A percentile compares a stretch with the other conserved stretches of the same genome.
Evolutionary conservation across 2,797 vertebrate genomes (phyloP).

Genomic region (Scomberomorus guttatus): DNA sequence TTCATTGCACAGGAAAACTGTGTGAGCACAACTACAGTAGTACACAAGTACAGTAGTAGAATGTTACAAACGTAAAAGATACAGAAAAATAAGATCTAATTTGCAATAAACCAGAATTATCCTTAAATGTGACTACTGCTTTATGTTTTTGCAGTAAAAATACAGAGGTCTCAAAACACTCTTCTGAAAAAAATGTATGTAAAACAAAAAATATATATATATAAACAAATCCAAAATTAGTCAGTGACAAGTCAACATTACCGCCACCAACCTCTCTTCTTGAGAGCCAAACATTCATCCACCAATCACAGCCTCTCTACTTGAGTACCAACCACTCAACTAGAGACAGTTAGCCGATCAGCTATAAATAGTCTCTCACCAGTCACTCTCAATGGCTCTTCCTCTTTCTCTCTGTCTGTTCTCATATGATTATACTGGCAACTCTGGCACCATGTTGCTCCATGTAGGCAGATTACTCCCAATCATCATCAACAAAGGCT

Average conservation of each 20-base stretch:
- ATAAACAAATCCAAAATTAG: neutral
- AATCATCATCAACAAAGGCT: constrained; percentile 68
- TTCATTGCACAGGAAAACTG: too few species aligned
- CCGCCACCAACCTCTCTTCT: constrained; percentile 22
- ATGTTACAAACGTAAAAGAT: too few species aligned
- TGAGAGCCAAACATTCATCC: constrained; percentile 26
- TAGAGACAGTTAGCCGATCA: constrained; percentile 38
- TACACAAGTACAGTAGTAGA: too few species aligned
- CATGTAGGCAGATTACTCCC: constrained; percentile 63
- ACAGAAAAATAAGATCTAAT: too few species aligned
- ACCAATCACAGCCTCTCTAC: constrained; percentile 45
- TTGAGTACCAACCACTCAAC: constrained; percentile 39
- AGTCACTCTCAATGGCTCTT: constrained; percentile 21
- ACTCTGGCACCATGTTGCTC: constrained; percentile 49
- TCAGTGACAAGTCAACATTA: constrained; percentile 41
- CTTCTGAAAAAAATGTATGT: neutral
- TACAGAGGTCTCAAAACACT: neutral
- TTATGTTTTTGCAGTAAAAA: neutral
- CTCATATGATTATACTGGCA: constrained; percentile 58
- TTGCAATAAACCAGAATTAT: neutral
- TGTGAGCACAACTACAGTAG: too few species aligned
- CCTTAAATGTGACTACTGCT: neutral
- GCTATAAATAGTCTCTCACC: constrained; percentile 56
- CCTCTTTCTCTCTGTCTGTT: constrained; percentile 11
- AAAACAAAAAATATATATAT: neutral